Evolutionary conservation across 2,888 invertebrate species (phyloP).

Genomic region (Kryphioiulus occultus): DNA sequence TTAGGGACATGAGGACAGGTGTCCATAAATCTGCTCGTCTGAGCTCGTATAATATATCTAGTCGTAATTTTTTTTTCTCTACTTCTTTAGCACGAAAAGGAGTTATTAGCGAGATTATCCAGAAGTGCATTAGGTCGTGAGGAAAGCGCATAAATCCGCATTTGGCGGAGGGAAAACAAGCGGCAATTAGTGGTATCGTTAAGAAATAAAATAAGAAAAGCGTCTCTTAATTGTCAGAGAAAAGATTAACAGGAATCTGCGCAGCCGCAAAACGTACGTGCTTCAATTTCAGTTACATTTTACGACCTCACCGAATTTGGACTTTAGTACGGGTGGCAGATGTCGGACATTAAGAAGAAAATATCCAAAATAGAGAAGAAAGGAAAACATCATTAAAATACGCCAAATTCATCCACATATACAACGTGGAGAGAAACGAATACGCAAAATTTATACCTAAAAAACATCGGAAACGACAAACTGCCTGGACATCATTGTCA

Average conservation of each 20-base stretch:
- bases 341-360: background rate
- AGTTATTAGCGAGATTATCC: background rate
- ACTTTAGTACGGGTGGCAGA: background rate
- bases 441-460: too few species aligned
- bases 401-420: too few species aligned
- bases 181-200: background rate
- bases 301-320: background rate
- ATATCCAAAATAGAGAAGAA: too few species aligned
- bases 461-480: too few species aligned
- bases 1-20: background rate
- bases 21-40: background rate
- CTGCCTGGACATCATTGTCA: too few species aligned
- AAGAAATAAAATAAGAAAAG: conserved; percentile 25
- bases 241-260: background rate
- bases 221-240: background rate
- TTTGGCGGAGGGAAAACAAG: background rate
- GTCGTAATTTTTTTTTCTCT: background rate
- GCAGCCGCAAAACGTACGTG: background rate
- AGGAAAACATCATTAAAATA: too few species aligned
- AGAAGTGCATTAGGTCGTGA: background rate
- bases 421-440: too few species aligned
- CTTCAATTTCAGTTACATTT: background rate
- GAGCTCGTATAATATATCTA: background rate
- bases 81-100: background rate
- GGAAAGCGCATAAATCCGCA: background rate